Evolutionary conservation across 30 jellyfish, hydroid and myxozoan genomes (phyloP), one percentile per base, ranked within the genome.

Genomic region (Hydractinia echinata): DNA sequence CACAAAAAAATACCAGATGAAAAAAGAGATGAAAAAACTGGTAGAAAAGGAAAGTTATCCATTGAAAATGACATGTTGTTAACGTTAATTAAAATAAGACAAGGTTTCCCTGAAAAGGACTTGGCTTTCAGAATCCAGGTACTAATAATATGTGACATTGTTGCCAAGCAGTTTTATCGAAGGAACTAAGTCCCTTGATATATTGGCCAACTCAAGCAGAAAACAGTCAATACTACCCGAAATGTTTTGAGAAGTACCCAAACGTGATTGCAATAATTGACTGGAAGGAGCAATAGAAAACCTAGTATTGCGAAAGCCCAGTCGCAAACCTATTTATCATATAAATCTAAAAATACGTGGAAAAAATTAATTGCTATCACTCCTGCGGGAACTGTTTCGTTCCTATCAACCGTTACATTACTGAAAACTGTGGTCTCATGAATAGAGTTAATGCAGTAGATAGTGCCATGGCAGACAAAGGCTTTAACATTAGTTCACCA

Each of bases 201-300:
- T 61, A 78, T 78, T 78, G 18, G 55, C 86, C 86, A 30, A 78
- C 86, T 55, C 66, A 69, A 39, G 86, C 56, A 53, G 83, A 78
- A 71, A 61, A 21, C 14, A 15, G 13, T 15, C 72, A 30, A 48
- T 72, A 21, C 50, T 78, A 54, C 49, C 86, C 86, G 56, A 61
- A 71, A 14, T 78, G 86, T 78, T 78, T 78, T 53, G 58, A 81
- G 50, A 68, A 61, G 84, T 72, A 81, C 61, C 83, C 77, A 60
- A 67, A 67, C 10, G 83, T 67, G 72, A 15, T 67, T 21, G 88
- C 53, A 39, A 64, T 82, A 20, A 71, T 70, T 82, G 86, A 82
- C 56, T 82, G 13, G 86, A 70, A 53, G 15, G 67, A n/a, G 54
- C 18, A 67, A 70, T 18, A 85, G 73, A 55, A 71, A 73, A 64